phyloP scores from a whole-genome alignment of 2,797 vertebrate genomes.

The Sorex maritimensis region DNA sequence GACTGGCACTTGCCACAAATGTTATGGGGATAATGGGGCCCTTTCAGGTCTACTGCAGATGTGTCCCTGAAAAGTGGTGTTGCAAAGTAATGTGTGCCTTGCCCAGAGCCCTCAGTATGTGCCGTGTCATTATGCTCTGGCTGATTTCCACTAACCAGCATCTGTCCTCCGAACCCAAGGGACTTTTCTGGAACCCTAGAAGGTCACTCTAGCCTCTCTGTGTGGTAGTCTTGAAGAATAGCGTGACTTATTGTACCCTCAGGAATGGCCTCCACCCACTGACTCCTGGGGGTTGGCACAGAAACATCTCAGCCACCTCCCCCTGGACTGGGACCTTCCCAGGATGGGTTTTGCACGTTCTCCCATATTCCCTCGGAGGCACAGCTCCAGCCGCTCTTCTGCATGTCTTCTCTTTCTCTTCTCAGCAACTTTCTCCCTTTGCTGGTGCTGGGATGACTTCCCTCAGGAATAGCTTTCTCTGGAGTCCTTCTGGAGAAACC shows the following conservation, averaged over 20 bases:
- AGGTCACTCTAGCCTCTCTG: neutral
- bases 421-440: neutral
- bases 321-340: neutral
- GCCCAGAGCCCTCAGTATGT: neutral
- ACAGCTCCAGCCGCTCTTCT: neutral
- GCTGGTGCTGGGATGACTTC: neutral
- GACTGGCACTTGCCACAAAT: neutral
- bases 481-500: neutral
- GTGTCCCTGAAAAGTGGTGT: neutral
- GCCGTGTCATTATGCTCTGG: neutral
- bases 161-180: neutral
- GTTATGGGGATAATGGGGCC: neutral
- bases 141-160: neutral
- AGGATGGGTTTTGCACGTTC: conserved; percentile 19
- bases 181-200: neutral
- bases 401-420: neutral
- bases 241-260: neutral
- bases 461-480: neutral
- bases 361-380: neutral
- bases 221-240: neutral
- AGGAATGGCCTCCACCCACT: neutral
- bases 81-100: neutral
- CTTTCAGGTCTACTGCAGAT: no score
- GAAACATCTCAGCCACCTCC: neutral
- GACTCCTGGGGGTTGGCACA: neutral